These are phyloP conservation scores for Cenopis cana DNA, from an alignment of 2,888 invertebrate genomes.

Conservation along the genomic window DNA sequence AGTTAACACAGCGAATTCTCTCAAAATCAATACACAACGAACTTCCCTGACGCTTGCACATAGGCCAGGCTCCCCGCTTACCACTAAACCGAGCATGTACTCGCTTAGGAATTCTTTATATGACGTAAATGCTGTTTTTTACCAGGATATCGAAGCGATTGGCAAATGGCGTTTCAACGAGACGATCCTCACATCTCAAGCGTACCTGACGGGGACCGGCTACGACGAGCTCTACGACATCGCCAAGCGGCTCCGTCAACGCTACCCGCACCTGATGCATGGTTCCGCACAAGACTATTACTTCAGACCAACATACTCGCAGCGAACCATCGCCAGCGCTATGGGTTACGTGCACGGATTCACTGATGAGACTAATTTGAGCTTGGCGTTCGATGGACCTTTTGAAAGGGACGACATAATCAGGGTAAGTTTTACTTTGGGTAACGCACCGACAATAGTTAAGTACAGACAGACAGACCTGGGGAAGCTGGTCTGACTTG, in stretches of 20 bases:
- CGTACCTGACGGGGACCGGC: conserved; percentile 76
- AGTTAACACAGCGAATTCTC: too few species aligned
- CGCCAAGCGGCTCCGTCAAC: conserved; percentile 54
- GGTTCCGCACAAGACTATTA: conserved; percentile 69
- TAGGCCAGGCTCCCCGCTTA: too few species aligned
- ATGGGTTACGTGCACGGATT: conserved; percentile 81
- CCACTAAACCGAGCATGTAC: too few species aligned
- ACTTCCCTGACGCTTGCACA: too few species aligned
- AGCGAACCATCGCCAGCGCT: conserved; percentile 81
- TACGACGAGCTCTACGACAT: conserved; percentile 85
- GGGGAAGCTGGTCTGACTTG: neutral
- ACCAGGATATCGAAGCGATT: conserved; percentile 84
- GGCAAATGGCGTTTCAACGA: conserved; percentile 85
- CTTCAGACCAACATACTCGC: conserved; percentile 82
- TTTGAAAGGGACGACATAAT: conserved; percentile 46
- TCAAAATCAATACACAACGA: too few species aligned
- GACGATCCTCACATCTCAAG: conserved; percentile 78
- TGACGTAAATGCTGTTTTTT: neutral
- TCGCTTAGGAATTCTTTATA: too few species aligned
- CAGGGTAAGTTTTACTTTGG: conserved; percentile 45
- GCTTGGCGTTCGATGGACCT: conserved; percentile 46
- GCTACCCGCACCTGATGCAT: conserved; percentile 59
- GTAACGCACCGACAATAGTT: neutral
- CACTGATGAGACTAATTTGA: conserved; percentile 41
- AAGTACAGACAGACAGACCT: too few species aligned